These are phyloP conservation scores for Chrysolina oricalcia DNA, from an alignment of 2,888 invertebrate genomes.

Conservation along the genomic window DNA sequence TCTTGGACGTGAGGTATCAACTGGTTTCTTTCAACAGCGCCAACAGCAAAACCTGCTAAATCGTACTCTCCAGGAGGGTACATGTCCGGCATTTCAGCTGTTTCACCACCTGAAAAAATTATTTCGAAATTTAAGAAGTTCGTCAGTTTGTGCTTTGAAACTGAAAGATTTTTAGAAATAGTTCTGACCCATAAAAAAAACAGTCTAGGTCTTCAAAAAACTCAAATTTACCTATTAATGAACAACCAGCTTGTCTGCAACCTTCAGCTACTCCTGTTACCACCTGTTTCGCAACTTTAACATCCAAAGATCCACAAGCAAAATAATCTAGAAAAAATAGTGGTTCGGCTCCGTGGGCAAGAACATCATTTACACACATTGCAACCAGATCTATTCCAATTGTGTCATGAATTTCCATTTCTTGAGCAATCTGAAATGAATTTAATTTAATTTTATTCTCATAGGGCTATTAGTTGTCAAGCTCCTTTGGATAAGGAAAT, in stretches of 20 bases:
- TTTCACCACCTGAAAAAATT: constrained; percentile 85
- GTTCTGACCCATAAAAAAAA: neutral
- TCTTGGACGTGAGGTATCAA: constrained; percentile 81
- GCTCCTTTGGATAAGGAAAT: too few relatives aligned
- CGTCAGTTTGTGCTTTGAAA: too few relatives aligned
- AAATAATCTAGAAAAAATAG: constrained; percentile 98
- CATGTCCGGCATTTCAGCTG: constrained; percentile 98
- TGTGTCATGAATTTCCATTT: constrained; percentile 83
- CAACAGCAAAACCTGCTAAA: constrained; percentile 96
- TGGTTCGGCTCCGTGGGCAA: constrained; percentile 96
- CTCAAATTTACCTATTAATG: constrained; percentile 83
- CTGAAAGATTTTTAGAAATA: too few relatives aligned
- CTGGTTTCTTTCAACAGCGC: constrained; percentile 85
- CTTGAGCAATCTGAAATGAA: constrained; percentile 85
- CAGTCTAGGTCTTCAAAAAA: neutral
- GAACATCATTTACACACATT: constrained; percentile 97
- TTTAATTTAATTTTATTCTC: constrained; percentile 45
- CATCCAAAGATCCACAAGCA: constrained; percentile 90
- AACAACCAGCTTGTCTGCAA: constrained; percentile 89
- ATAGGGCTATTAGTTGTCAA: too few relatives aligned
- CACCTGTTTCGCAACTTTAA: constrained; percentile 84
- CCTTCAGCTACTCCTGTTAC: constrained; percentile 92
- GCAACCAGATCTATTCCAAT: constrained; percentile 97
- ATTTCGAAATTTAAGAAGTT: too few relatives aligned
- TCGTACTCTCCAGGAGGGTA: constrained; percentile 93